These are phyloP conservation scores for Prionailurus viverrinus DNA, from an alignment of 2,113 vertebrate species.

Conservation along the genomic window DNA sequence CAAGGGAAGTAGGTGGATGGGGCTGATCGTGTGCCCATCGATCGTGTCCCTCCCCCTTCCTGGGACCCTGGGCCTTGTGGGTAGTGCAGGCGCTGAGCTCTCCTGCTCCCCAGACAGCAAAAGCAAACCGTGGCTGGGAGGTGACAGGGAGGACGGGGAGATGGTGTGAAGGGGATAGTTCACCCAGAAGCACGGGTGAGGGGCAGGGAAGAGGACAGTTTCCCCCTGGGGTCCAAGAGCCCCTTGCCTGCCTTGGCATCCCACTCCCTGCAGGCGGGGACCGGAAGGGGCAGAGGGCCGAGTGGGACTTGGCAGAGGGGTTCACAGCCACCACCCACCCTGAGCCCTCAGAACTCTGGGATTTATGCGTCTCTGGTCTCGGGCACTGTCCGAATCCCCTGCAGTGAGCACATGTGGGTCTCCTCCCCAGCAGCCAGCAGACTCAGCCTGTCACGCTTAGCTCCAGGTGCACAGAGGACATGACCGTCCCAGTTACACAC, in stretches of 20 bases:
- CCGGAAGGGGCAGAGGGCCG: not conserved
- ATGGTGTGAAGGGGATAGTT: conserved; percentile 67
- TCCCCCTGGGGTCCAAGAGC: conserved; percentile 1
- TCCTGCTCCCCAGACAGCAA: not conserved
- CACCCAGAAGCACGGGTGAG: conserved; percentile 3
- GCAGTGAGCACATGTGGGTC: not conserved
- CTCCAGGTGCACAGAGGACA: not conserved
- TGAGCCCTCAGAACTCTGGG: not conserved
- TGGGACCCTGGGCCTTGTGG: not conserved
- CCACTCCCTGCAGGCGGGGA: not conserved
- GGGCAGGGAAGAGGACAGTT: conserved; percentile 59
- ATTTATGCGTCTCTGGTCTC: not conserved
- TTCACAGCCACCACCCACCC: not conserved
- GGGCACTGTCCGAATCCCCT: not conserved
- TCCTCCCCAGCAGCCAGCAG: not conserved
- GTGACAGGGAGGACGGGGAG: not conserved
- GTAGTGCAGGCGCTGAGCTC: not conserved
- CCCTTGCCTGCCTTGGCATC: not conserved
- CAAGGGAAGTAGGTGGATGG: not conserved
- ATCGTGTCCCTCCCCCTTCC: not conserved
- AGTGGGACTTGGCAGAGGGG: not conserved
- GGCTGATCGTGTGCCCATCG: not conserved
- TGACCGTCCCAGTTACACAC: not conserved
- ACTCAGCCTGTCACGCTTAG: not conserved
- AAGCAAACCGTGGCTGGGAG: conserved; percentile 28